phyloP scores from a whole-genome alignment of 2,113 vertebrate genomes.

The Chloropsis hardwickii region DNA sequence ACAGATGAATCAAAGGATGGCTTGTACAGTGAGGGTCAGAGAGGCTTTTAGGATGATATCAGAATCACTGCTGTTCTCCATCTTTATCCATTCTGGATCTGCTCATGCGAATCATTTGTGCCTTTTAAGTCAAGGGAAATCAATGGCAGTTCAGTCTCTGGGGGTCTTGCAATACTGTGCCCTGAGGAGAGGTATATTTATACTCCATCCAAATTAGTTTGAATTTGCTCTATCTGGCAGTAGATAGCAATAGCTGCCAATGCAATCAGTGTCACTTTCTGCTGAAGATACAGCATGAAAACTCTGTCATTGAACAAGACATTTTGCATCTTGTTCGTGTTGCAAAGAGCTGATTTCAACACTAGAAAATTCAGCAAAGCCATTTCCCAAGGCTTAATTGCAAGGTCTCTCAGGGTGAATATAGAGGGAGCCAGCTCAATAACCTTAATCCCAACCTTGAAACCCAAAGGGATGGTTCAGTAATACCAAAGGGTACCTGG shows the following conservation, averaged over 20 bases:
- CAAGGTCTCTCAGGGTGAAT: background rate
- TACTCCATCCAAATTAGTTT: conserved; percentile 31
- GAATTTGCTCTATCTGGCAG: background rate
- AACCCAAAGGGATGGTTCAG: background rate
- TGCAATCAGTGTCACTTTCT: conserved; percentile 2
- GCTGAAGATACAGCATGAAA: conserved; percentile 27
- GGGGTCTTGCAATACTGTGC: conserved; percentile 5
- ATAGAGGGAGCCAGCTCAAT: background rate
- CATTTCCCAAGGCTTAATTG: conserved; percentile 2
- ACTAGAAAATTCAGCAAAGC: background rate
- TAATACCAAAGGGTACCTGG: background rate
- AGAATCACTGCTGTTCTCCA: conserved; percentile 27
- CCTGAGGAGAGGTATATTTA: conserved; percentile 20
- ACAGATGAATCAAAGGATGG: conserved; percentile 7
- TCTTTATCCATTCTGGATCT: conserved; percentile 37
- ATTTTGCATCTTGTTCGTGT: background rate
- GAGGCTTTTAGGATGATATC: background rate
- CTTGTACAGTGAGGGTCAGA: background rate
- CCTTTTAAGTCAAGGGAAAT: conserved; percentile 57
- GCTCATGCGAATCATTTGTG: conserved; percentile 45
- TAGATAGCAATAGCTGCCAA: conserved; percentile 31
- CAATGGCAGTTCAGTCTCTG: background rate
- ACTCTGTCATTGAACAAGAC: conserved; percentile 19
- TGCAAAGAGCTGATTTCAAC: background rate
- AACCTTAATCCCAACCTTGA: conserved; percentile 28